phyloP scores from a whole-genome alignment of 2,888 invertebrate genomes.

The Cenopis cana region DNA sequence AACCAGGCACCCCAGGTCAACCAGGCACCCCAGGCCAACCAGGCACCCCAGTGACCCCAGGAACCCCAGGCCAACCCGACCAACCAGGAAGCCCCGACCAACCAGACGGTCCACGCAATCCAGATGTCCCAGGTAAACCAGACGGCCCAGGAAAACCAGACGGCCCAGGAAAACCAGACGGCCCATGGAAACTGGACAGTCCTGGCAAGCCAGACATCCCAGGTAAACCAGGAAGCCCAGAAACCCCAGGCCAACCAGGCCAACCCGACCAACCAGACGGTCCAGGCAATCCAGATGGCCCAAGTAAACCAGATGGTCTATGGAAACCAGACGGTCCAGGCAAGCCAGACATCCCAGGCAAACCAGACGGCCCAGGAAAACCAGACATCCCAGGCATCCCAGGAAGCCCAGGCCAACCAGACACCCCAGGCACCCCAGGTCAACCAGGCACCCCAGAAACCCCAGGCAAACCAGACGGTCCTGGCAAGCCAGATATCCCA shows the following conservation, averaged over 20 bases:
- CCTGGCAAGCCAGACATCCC: too few species aligned
- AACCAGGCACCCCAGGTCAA: not conserved
- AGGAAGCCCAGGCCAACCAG: not conserved
- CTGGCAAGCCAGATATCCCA: not conserved
- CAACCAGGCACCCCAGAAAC: not conserved
- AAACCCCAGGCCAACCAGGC: too few species aligned
- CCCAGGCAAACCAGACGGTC: too few species aligned
- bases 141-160: not conserved
- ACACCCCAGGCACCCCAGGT: not conserved
- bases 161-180: conserved; percentile 7
- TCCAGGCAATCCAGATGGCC: too few species aligned
- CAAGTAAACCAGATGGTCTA: not conserved
- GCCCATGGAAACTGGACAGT: too few species aligned
- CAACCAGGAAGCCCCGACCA: not conserved
- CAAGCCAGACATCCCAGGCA: too few species aligned
- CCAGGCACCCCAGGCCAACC: conserved; percentile 22
- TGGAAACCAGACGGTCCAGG: too few species aligned
- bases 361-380: not conserved
- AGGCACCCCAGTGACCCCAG: not conserved
- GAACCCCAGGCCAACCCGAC: not conserved
- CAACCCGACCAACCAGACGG: too few species aligned
- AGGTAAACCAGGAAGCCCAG: too few species aligned
- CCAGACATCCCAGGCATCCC: not conserved
- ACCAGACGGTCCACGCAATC: not conserved
- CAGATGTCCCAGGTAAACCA: not conserved